Evolutionary conservation across 2,888 invertebrate genomes (phyloP).

Genomic region (Tanypteryx hageni): DNA sequence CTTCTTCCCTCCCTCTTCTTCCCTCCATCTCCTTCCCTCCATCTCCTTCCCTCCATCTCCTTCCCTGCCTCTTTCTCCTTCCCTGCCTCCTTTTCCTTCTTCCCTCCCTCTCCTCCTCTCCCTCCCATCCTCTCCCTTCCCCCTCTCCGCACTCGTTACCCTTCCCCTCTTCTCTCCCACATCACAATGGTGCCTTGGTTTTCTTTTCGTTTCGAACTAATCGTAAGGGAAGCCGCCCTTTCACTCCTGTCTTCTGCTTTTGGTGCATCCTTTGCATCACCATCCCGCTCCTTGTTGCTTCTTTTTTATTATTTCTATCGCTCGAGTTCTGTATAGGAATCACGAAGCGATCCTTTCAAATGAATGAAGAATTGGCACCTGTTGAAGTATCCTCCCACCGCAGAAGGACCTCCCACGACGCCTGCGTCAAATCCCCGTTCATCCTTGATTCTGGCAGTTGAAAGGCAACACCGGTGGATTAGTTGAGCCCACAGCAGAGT

Average conservation of each 20-base stretch:
- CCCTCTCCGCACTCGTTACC: neutral
- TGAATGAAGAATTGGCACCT: neutral
- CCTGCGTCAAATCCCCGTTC: too few relatives aligned
- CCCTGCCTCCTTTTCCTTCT: neutral
- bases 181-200: neutral
- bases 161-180: neutral
- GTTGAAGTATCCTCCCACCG: too few relatives aligned
- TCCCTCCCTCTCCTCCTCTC: neutral
- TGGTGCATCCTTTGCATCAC: neutral
- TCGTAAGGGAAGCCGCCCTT: neutral
- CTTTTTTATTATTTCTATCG: neutral
- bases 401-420: too few relatives aligned
- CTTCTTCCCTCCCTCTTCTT: neutral
- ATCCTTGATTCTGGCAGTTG: too few relatives aligned
- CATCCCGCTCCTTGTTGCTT: neutral
- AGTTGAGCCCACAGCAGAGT: too few relatives aligned
- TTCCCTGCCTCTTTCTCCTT: neutral
- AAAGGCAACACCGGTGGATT: too few relatives aligned
- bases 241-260: neutral
- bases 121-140: neutral
- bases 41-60: neutral
- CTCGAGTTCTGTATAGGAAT: neutral
- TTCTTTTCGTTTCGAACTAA: neutral
- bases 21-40: neutral
- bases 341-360: constrained; percentile 4